Percentiles rank a stretch among this genome's conserved stretches.
These are phyloP conservation scores for Corythornis leucogaster DNA, from an alignment of 2,797 vertebrate species.

Conservation along the genomic window DNA sequence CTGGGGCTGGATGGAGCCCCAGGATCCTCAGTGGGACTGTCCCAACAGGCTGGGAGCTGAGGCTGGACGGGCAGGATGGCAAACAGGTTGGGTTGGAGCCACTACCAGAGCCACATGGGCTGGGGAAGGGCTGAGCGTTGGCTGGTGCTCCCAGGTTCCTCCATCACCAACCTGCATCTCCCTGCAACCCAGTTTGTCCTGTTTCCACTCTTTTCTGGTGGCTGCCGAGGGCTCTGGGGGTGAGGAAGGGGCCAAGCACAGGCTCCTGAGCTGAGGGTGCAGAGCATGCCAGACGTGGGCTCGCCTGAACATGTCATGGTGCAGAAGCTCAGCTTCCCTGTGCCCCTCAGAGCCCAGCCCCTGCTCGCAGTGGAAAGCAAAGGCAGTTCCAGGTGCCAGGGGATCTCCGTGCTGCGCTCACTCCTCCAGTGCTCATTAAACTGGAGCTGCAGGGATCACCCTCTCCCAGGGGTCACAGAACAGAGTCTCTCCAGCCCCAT, in stretches of 20 bases:
- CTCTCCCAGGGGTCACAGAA: not conserved
- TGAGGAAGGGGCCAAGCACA: accelerated
- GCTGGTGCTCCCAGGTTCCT: not conserved
- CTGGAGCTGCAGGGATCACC: not conserved
- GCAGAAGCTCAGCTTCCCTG: not conserved
- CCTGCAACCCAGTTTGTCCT: not conserved
- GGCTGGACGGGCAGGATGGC: not conserved
- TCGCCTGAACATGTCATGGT: accelerated
- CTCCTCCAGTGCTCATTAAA: not conserved
- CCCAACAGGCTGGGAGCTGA: not conserved
- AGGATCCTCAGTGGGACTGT: not conserved
- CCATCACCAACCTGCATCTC: not conserved
- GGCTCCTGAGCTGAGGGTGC: not conserved
- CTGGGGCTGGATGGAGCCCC: not conserved
- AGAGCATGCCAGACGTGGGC: not conserved
- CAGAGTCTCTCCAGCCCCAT: not conserved
- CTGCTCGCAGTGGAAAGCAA: accelerated
- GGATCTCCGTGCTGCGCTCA: accelerated
- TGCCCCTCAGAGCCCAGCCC: not conserved
- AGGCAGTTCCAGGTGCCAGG: not conserved
- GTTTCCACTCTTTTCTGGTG: not conserved
- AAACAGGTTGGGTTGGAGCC: accelerated
- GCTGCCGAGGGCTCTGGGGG: not conserved
- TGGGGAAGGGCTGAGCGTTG: not conserved
- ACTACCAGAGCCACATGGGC: not conserved